Evolutionary conservation across 2,113 vertebrate species (phyloP).

Genomic region (Oreocharis arfaki): DNA sequence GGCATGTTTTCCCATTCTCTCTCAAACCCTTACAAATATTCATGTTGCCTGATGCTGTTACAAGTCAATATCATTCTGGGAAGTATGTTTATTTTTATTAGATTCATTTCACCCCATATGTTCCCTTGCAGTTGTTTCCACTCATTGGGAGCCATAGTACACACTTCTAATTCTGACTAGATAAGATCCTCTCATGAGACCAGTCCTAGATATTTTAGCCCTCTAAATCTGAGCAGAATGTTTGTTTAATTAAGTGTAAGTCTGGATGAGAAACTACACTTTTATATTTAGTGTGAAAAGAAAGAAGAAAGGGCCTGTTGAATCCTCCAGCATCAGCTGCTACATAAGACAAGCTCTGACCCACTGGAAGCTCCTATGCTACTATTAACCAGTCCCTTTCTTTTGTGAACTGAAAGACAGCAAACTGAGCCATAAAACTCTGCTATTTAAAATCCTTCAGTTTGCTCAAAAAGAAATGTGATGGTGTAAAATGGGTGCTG

Average conservation of each 20-base stretch:
- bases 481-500: background rate
- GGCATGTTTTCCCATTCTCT: background rate
- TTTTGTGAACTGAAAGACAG: background rate
- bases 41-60: background rate
- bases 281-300: background rate
- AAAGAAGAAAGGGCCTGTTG: background rate
- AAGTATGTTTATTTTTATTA: constrained; percentile 1
- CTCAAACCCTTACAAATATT: background rate
- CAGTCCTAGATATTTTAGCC: background rate
- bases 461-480: background rate
- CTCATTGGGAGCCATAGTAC: background rate
- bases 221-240: background rate
- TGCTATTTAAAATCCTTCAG: background rate
- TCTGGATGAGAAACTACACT: background rate
- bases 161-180: background rate
- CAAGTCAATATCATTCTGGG: background rate
- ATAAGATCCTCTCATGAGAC: background rate
- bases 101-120: background rate
- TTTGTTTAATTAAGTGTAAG: background rate
- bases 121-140: background rate
- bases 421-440: background rate
- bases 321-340: background rate
- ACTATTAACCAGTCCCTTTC: background rate
- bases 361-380: background rate
- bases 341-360: background rate